These are phyloP conservation scores for Meghimatium bilineatum DNA, from an alignment of 2,888 invertebrate species.

Conservation along the genomic window DNA sequence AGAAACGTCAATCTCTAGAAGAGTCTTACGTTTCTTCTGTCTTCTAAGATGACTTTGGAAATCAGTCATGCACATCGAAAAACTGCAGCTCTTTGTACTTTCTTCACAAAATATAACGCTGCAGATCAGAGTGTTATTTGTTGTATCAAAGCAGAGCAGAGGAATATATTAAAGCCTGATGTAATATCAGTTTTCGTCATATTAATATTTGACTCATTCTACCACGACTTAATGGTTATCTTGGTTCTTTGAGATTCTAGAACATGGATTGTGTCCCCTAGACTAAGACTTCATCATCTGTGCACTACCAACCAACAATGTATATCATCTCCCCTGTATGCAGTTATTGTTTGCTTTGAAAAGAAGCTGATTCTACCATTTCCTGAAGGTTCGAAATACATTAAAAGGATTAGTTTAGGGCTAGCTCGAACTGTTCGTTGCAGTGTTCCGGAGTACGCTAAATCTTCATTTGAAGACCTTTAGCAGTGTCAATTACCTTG, in stretches of 20 bases:
- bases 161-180: neutral
- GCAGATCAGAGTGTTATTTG: neutral
- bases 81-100: neutral
- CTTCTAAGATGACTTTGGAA: neutral
- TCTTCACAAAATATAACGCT: neutral
- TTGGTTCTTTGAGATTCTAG: neutral
- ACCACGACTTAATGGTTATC: neutral
- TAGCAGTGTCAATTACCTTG: constrained; percentile 35
- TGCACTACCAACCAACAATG: constrained; percentile 1
- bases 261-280: neutral
- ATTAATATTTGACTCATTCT: neutral
- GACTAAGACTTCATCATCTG: neutral
- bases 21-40: neutral
- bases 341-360: constrained; percentile 25
- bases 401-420: constrained; percentile 11
- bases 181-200: neutral
- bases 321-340: neutral
- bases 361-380: constrained; percentile 24
- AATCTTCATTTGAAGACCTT: constrained; percentile 23
- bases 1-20: neutral
- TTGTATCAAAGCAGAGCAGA: neutral
- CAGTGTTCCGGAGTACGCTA: neutral
- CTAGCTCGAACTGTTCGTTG: neutral
- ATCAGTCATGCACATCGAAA: neutral
- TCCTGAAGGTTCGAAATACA: constrained; percentile 12